Evolutionary conservation across 2,113 vertebrate species (phyloP).

Genomic region (Mus spicilegus): DNA sequence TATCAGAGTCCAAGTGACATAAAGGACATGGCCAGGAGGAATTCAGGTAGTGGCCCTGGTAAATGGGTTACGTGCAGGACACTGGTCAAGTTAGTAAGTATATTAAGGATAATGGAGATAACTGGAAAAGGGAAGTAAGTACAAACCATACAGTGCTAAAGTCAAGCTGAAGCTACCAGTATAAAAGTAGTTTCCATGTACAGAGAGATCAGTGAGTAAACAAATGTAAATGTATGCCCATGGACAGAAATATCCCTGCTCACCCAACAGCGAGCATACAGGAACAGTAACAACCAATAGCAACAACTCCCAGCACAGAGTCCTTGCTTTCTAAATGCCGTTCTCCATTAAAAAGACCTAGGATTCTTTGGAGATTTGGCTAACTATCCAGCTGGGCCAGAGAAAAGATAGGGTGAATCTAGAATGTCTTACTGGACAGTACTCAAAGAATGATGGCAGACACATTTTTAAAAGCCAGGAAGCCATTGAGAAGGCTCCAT

Average conservation of each 20-base stretch:
- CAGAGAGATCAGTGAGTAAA: neutral
- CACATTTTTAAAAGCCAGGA: neutral
- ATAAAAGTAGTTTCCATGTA: neutral
- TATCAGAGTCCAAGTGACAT: neutral
- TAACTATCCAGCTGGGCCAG: neutral
- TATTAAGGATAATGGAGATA: conserved; percentile 11
- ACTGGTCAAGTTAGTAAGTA: neutral
- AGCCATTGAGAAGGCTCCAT: neutral
- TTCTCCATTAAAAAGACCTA: conserved; percentile 9
- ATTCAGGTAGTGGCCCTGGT: neutral
- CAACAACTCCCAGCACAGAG: neutral
- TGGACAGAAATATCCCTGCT: neutral
- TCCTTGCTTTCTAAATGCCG: neutral
- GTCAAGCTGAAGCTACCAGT: neutral
- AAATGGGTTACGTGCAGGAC: neutral
- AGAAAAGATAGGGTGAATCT: neutral
- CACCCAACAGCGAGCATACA: neutral
- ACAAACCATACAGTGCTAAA: neutral
- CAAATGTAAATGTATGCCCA: neutral
- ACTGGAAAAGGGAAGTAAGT: conserved; percentile 19
- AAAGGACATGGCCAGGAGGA: neutral
- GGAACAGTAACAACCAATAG: neutral
- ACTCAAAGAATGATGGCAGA: neutral
- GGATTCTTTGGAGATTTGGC: neutral
- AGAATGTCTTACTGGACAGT: neutral